phyloP scores from a whole-genome alignment of 2,797 vertebrate species.

The Spatula versicolor region DNA sequence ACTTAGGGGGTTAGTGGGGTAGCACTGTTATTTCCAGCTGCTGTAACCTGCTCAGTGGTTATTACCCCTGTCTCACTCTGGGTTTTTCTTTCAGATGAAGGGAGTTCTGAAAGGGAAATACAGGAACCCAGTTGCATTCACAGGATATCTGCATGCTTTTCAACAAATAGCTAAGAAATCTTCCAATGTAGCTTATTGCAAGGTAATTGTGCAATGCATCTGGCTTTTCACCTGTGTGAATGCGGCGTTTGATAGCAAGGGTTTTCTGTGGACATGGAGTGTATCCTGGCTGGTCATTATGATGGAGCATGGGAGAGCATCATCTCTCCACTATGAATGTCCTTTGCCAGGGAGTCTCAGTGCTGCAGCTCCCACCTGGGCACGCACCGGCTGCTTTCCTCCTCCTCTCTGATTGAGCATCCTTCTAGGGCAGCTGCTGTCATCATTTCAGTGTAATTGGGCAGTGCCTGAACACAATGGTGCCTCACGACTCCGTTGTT shows the following conservation, averaged over 20 bases:
- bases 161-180: background rate
- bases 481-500: background rate
- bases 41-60: background rate
- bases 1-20: background rate
- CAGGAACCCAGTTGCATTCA: background rate
- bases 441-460: background rate
- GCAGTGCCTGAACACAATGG: background rate
- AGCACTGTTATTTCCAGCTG: background rate
- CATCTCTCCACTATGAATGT: background rate
- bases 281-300: background rate
- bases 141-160: background rate
- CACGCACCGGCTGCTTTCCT: accelerated
- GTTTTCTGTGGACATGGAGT: background rate
- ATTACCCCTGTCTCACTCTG: background rate
- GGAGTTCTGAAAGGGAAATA: background rate
- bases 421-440: background rate
- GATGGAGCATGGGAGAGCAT: background rate
- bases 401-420: background rate
- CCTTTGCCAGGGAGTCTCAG: background rate
- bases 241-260: accelerated
- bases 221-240: background rate
- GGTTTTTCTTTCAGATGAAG: background rate
- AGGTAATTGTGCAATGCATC: background rate
- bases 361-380: background rate
- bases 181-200: accelerated